These are phyloP conservation scores for Sarcoramphus papa DNA, from an alignment of 2,797 vertebrate genomes.

Conservation along the genomic window DNA sequence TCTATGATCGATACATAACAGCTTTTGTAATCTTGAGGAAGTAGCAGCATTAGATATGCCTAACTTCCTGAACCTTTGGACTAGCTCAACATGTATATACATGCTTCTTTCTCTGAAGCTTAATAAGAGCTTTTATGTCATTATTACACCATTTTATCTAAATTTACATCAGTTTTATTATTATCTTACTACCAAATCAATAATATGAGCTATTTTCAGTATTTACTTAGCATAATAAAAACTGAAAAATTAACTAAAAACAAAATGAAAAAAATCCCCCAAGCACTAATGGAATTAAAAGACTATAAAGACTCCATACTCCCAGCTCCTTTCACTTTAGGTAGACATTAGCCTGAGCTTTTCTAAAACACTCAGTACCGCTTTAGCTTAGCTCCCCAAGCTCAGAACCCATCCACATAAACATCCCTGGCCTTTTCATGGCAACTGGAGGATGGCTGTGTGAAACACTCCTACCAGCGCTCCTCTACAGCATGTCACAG, in stretches of 20 bases:
- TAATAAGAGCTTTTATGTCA: not conserved
- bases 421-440: not conserved
- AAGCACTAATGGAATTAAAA: not conserved
- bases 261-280: not conserved
- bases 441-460: not conserved
- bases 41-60: not conserved
- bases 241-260: not conserved
- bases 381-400: not conserved
- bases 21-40: not conserved
- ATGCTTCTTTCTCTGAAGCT: not conserved
- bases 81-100: not conserved
- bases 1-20: not conserved
- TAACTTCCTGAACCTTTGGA: not conserved
- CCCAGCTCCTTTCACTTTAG: not conserved
- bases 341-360: not conserved
- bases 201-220: not conserved
- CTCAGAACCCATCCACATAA: not conserved
- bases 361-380: not conserved
- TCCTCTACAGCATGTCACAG: not conserved
- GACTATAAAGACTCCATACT: not conserved
- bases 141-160: not conserved
- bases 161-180: slow-evolving; percentile 12
- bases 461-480: not conserved
- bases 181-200: not conserved
- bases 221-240: slow-evolving; percentile 31